Conservation (phyloP, 1,140 invertebrate genomes). For the Drosophila micromelanica region DNA sequence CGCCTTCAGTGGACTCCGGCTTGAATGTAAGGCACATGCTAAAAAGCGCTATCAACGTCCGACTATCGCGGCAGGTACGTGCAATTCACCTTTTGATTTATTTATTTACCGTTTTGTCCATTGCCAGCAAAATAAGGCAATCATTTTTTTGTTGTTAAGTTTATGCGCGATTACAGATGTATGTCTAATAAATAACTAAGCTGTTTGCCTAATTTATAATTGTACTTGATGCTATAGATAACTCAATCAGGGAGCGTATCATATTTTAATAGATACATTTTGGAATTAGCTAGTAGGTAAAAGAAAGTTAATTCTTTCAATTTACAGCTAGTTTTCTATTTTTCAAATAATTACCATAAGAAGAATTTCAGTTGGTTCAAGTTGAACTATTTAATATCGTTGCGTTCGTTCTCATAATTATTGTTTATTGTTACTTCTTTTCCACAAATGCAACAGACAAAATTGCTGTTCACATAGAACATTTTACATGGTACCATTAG, state of each 20-base stretch:
- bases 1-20: constrained; percentile 69
- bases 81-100: constrained; percentile 73
- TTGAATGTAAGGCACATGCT: constrained; percentile 43
- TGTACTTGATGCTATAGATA: not conserved
- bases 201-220: constrained; percentile 25
- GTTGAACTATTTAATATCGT: not conserved
- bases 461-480: not conserved
- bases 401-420: constrained; percentile 7
- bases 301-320: constrained; percentile 19
- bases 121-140: constrained; percentile 34
- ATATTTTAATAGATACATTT: too few relatives aligned
- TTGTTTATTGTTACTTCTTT: not conserved
- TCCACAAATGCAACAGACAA: not conserved
- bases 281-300: not conserved
- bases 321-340: constrained; percentile 1
- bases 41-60: constrained; percentile 68
- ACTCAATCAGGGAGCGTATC: not conserved
- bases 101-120: constrained; percentile 42
- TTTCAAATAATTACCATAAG: not conserved
- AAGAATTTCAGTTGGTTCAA: not conserved
- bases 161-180: constrained; percentile 19
- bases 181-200: constrained; percentile 33
- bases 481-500: not conserved
- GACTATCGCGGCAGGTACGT: constrained; percentile 64
- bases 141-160: constrained; percentile 45